Conservation (phyloP, 64 coral and sea anemone genomes). For the Stylophora pistillata region DNA sequence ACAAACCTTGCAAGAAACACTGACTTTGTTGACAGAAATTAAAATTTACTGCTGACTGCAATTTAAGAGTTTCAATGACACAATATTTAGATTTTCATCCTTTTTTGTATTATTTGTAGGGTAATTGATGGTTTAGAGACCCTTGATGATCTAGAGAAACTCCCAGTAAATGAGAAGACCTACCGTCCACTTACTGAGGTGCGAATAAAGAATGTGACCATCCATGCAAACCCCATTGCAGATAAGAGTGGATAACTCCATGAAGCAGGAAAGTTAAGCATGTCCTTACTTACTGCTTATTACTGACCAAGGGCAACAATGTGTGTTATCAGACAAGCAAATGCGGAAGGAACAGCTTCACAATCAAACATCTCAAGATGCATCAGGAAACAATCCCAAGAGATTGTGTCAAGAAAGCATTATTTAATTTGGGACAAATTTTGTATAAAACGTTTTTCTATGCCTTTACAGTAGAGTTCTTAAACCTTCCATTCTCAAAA, state of each 20-base stretch:
- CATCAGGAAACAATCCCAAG: too few species aligned
- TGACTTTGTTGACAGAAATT: not conserved
- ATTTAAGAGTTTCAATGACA: too few species aligned
- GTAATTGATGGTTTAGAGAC: slow-evolving; percentile 95
- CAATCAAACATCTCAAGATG: too few species aligned
- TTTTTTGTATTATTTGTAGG: slow-evolving; percentile 17
- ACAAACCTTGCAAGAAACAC: not conserved
- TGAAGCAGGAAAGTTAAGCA: not conserved
- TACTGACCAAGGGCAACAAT: not conserved
- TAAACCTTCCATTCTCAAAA: too few species aligned
- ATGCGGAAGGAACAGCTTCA: too few species aligned
- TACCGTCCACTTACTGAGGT: slow-evolving; percentile 78
- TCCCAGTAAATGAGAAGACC: slow-evolving; percentile 95
- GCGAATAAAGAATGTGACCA: slow-evolving; percentile 81
- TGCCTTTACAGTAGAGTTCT: too few species aligned
- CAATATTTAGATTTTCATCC: too few species aligned
- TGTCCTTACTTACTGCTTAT: not conserved
- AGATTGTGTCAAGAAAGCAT: not conserved
- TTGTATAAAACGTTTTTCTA: not conserved
- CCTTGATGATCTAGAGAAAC: slow-evolving; percentile 90
- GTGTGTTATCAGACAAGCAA: too few species aligned
- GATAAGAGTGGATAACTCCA: slow-evolving; percentile 37
- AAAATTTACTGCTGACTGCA: too few species aligned
- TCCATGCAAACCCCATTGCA: slow-evolving; percentile 97
- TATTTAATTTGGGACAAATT: slow-evolving; percentile 4